Percentiles rank a stretch among this genome's conserved stretches.
phyloP scores from a whole-genome alignment of 2,888 invertebrate genomes.

The Orchesella flavescens region DNA sequence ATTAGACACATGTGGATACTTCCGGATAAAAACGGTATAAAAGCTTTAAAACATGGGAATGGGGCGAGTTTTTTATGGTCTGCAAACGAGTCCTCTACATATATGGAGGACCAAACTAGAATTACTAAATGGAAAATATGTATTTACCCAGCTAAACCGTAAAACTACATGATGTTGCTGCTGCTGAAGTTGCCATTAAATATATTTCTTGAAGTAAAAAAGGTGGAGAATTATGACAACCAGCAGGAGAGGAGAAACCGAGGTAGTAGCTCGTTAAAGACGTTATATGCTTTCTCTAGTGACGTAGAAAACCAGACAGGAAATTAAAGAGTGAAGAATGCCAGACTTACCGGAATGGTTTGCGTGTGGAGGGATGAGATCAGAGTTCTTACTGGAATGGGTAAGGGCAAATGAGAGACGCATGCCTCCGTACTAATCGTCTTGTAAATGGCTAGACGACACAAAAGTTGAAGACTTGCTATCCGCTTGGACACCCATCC shows the following conservation, averaged over 20 bases:
- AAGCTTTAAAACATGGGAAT: slow-evolving; percentile 34
- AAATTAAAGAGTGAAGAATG: not conserved
- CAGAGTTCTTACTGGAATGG: slow-evolving; percentile 87
- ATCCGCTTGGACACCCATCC: slow-evolving; percentile 94
- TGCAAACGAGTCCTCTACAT: not conserved
- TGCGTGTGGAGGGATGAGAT: slow-evolving; percentile 91
- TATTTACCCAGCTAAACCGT: slow-evolving; percentile 47
- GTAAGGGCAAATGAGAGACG: slow-evolving; percentile 87
- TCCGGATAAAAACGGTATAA: slow-evolving; percentile 42
- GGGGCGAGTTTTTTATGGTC: slow-evolving; percentile 4
- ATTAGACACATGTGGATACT: slow-evolving; percentile 59
- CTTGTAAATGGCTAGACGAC: slow-evolving; percentile 83
- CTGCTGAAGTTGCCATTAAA: slow-evolving; percentile 58
- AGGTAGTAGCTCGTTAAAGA: too few species aligned
- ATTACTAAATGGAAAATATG: slow-evolving; percentile 10
- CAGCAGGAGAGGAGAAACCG: not conserved
- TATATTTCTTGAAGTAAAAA: not conserved
- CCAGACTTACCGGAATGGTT: slow-evolving; percentile 87
- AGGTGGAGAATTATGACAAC: too few species aligned
- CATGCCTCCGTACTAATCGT: slow-evolving; percentile 84
- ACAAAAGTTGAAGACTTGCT: slow-evolving; percentile 91
- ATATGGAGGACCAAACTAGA: slow-evolving; percentile 2
- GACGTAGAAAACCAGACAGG: not conserved
- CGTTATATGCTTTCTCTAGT: too few species aligned
- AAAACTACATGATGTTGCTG: slow-evolving; percentile 34